phyloP scores from a whole-genome alignment of 1,140 invertebrate genomes.

The Belonocnema kinseyi region DNA sequence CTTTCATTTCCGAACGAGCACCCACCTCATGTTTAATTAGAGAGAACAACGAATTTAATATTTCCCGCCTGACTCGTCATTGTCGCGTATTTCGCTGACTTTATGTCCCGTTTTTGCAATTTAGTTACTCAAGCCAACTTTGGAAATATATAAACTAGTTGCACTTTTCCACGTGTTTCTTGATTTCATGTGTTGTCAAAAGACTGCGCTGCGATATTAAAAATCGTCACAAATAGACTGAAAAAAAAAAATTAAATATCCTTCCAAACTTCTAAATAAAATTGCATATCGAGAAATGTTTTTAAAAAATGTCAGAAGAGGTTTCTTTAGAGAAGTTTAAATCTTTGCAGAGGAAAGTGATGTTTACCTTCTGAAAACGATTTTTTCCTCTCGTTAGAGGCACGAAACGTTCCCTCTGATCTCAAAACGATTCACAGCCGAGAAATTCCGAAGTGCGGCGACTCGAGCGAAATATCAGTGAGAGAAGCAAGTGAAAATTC shows the following conservation, averaged over 20 bases:
- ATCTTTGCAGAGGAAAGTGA: slow-evolving; percentile 19
- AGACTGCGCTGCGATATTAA: too few species aligned
- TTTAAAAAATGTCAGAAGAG: background rate
- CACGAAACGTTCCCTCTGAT: slow-evolving; percentile 10
- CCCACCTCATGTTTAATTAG: slow-evolving; percentile 43
- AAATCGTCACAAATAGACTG: too few species aligned
- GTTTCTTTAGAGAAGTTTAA: slow-evolving; percentile 9
- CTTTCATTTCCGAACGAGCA: slow-evolving; percentile 35
- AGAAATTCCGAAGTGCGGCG: slow-evolving; percentile 20
- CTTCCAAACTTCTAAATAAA: too few species aligned
- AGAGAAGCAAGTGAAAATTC: slow-evolving; percentile 23
- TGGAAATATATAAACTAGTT: background rate
- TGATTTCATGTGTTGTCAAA: too few species aligned
- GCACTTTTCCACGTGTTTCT: too few species aligned
- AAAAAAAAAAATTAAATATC: too few species aligned
- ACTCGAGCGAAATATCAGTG: slow-evolving; percentile 15
- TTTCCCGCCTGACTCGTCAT: slow-evolving; percentile 22
- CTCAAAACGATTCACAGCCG: slow-evolving; percentile 30
- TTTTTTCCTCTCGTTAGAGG: slow-evolving; percentile 30
- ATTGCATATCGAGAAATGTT: background rate
- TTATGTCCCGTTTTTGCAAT: background rate
- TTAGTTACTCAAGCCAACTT: too few species aligned
- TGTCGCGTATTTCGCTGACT: slow-evolving; percentile 1
- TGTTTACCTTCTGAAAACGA: slow-evolving; percentile 25
- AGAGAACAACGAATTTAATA: slow-evolving; percentile 43